phyloP scores from a whole-genome alignment of 2,113 vertebrate genomes.

The Actenoides hombroni region DNA sequence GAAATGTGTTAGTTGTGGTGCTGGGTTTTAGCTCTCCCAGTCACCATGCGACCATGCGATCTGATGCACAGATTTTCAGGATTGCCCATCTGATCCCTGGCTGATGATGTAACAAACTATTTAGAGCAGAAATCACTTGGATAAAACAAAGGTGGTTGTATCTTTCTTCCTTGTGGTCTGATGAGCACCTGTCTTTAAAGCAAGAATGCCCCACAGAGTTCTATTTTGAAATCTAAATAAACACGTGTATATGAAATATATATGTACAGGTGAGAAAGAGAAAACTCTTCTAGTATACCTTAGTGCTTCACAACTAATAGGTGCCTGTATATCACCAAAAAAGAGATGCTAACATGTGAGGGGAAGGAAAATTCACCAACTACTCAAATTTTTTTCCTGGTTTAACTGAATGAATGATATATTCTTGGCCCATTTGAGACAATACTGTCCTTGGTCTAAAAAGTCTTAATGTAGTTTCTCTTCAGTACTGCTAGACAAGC shows the following conservation, averaged over 20 bases:
- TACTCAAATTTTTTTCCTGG: neutral
- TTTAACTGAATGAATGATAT: neutral
- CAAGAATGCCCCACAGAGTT: neutral
- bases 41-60: neutral
- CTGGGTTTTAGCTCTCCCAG: neutral
- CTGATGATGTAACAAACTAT: neutral
- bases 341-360: neutral
- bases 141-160: neutral
- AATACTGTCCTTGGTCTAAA: neutral
- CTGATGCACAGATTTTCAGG: neutral
- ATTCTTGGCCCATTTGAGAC: neutral
- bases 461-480: neutral
- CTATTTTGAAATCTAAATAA: neutral
- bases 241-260: neutral
- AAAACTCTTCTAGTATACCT: neutral
- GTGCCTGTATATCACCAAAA: neutral
- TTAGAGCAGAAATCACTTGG: neutral
- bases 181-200: neutral
- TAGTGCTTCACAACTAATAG: neutral
- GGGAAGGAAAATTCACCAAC: neutral
- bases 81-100: neutral
- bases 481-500: neutral
- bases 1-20: neutral
- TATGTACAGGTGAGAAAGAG: neutral
- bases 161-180: neutral